These are phyloP conservation scores for Semotilus atromaculatus DNA, from an alignment of 2,797 vertebrate species.

Conservation along the genomic window DNA sequence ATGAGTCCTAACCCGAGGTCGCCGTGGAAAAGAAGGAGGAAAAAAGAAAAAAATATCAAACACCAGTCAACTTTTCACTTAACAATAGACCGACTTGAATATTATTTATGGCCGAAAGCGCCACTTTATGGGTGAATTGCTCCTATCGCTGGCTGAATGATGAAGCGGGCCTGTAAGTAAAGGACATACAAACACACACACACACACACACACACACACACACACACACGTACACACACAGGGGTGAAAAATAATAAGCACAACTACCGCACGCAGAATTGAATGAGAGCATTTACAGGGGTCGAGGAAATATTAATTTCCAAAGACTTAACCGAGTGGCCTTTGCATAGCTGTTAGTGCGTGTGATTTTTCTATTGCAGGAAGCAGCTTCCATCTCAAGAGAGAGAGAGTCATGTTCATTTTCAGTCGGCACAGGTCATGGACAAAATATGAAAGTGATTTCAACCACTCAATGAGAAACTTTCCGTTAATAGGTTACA, in stretches of 20 bases:
- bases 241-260: constrained; percentile 67
- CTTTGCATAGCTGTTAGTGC: constrained; percentile 13
- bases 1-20: constrained; percentile 96
- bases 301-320: constrained; percentile 72
- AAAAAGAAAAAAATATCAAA: constrained; percentile 81
- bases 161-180: constrained; percentile 78
- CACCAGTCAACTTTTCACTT: constrained; percentile 91
- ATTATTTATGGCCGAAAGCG: constrained; percentile 88
- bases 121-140: constrained; percentile 85
- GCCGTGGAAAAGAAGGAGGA: constrained; percentile 83
- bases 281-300: constrained; percentile 48
- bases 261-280: constrained; percentile 52
- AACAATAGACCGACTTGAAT: constrained; percentile 90
- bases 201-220: constrained; percentile 65
- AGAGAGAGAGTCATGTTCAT: constrained; percentile 9
- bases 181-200: constrained; percentile 74
- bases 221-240: constrained; percentile 62
- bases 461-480: constrained; percentile 57
- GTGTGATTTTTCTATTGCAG: constrained; percentile 43
- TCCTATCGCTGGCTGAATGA: constrained; percentile 78
- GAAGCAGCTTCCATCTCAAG: background rate
- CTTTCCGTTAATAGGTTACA: constrained; percentile 66
- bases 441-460: constrained; percentile 12
- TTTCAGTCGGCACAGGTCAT: background rate
- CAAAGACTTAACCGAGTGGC: constrained; percentile 54